Conservation (phyloP, 92 coral and sea anemone genomes). For the Siderastrea radians region DNA sequence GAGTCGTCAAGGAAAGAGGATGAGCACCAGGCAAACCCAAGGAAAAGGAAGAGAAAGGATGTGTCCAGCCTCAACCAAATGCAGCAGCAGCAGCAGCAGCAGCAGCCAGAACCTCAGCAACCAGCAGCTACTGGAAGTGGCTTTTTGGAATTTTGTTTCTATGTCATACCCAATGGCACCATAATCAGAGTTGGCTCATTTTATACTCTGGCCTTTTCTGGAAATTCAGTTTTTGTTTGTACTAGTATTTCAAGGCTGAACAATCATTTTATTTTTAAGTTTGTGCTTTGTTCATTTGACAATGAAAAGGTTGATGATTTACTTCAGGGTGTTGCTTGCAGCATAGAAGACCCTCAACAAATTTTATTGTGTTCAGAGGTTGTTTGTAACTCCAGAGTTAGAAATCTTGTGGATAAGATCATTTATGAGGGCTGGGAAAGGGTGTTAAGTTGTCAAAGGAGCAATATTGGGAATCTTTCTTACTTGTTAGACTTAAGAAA, state of each 20-base stretch:
- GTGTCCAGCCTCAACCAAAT: not conserved
- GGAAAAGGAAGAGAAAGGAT: not conserved
- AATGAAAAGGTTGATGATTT: not conserved
- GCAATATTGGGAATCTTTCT: constrained; percentile 28
- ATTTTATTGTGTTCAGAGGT: not conserved
- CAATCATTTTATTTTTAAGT: constrained; percentile 28
- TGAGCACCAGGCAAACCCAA: not conserved
- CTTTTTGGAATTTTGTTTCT: constrained; percentile 26
- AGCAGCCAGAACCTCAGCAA: not conserved
- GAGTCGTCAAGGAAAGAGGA: not conserved
- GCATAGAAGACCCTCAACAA: not conserved
- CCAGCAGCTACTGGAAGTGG: not conserved
- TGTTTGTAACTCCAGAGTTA: not conserved
- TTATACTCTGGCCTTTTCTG: constrained; percentile 19
- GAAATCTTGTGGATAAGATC: constrained; percentile 25
- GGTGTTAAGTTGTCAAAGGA: constrained; percentile 12
- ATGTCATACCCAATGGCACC: constrained; percentile 25
- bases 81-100: not conserved
- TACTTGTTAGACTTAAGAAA: constrained; percentile 12
- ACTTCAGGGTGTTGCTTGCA: not conserved
- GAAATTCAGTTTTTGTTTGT: constrained; percentile 23
- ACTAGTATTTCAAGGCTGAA: constrained; percentile 27
- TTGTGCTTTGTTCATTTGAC: constrained; percentile 3
- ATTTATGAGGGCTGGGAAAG: constrained; percentile 40
- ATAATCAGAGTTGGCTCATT: constrained; percentile 28